Conservation (phyloP, 2,797 vertebrate species). For the Gouania willdenowi region DNA sequence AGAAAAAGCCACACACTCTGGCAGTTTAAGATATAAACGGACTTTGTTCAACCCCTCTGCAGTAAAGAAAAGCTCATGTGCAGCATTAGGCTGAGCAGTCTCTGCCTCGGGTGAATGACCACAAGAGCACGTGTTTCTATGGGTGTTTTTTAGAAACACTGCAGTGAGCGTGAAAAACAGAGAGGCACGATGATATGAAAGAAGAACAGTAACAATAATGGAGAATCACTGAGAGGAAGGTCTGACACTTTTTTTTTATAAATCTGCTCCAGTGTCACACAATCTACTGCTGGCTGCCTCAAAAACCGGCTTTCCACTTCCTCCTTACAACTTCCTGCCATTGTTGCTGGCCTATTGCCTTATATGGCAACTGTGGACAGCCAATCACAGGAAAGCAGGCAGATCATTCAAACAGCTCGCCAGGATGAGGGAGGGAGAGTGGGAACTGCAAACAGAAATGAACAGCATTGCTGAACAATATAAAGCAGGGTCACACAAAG, state of each 20-base stretch:
- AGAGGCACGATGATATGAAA: no score
- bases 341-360: conserved; percentile 62
- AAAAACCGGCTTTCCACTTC: conserved; percentile 59
- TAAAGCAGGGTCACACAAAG: conserved; percentile 6
- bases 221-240: conserved; percentile 20
- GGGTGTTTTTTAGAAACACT: background rate
- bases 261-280: conserved; percentile 37
- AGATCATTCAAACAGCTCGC: conserved; percentile 68
- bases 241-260: conserved; percentile 45
- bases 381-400: conserved; percentile 55
- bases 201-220: conserved; percentile 2
- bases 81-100: conserved; percentile 46
- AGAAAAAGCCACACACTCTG: conserved; percentile 18
- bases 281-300: conserved; percentile 42
- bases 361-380: conserved; percentile 62
- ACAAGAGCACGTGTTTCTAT: background rate
- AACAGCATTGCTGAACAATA: conserved; percentile 29
- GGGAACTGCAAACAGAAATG: conserved; percentile 65
- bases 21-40: conserved; percentile 23
- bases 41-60: conserved; percentile 39
- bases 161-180: conserved; percentile 4
- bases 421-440: conserved; percentile 51
- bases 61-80: conserved; percentile 30
- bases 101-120: conserved; percentile 8
- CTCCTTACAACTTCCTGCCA: conserved; percentile 67